phyloP scores from a whole-genome alignment of 1,140 invertebrate genomes.

The Aphidius gifuensis region DNA sequence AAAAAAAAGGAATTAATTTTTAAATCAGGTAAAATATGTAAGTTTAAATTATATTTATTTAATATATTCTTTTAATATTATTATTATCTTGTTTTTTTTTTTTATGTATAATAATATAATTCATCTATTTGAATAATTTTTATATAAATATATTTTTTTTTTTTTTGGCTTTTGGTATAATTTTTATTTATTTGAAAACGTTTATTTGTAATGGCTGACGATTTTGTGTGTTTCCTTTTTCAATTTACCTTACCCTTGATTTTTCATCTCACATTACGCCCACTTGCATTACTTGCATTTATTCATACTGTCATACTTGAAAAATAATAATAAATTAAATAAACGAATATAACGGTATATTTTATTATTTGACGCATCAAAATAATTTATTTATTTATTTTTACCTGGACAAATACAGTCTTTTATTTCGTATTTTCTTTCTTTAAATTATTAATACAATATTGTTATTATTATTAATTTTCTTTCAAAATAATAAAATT shows the following conservation, averaged over 20 bases:
- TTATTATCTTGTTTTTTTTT: too few species aligned
- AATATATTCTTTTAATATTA: too few species aligned
- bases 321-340: not conserved
- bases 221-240: not conserved
- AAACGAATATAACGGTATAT: not conserved
- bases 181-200: too few species aligned
- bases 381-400: not conserved
- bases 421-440: not conserved
- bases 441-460: not conserved
- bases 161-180: too few species aligned
- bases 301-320: not conserved
- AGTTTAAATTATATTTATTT: too few species aligned
- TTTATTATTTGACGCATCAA: not conserved
- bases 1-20: too few species aligned
- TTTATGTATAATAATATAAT: too few species aligned
- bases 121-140: too few species aligned
- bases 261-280: conserved; percentile 7
- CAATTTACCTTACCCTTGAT: conserved; percentile 5
- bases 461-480: not conserved
- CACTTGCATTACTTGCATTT: conserved; percentile 3
- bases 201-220: not conserved
- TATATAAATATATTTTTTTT: too few species aligned
- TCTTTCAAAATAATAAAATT: not conserved
- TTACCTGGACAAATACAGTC: not conserved
- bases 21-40: too few species aligned